Percentiles rank a stretch among this genome's conserved stretches.
These are phyloP conservation scores for Agrotis segetum DNA, from an alignment of 2,888 invertebrate species.

Conservation along the genomic window DNA sequence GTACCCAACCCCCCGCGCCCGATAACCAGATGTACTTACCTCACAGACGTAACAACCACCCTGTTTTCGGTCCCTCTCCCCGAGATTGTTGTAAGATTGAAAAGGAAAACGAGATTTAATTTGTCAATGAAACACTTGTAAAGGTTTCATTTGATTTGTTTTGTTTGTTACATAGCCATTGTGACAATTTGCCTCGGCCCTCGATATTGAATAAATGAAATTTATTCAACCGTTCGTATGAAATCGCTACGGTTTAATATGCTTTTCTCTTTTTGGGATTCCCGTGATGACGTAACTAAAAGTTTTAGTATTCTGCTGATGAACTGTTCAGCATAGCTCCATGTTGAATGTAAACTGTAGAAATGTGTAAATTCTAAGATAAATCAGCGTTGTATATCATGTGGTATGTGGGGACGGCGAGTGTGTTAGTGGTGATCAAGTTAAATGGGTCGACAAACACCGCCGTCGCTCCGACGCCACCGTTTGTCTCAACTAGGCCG, in stretches of 20 bases:
- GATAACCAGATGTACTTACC: slow-evolving; percentile 70
- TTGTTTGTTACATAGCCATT: slow-evolving; percentile 59
- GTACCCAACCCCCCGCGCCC: slow-evolving; percentile 68
- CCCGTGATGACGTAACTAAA: slow-evolving; percentile 31
- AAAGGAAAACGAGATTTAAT: slow-evolving; percentile 71
- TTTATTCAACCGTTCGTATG: slow-evolving; percentile 55
- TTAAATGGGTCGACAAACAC: slow-evolving; percentile 83
- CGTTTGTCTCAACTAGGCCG: slow-evolving; percentile 86
- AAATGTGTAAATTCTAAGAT: slow-evolving; percentile 40
- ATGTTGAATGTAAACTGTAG: slow-evolving; percentile 31
- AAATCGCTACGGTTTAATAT: slow-evolving; percentile 54
- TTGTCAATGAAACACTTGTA: slow-evolving; percentile 69
- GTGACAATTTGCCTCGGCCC: slow-evolving; percentile 61
- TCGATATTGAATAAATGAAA: slow-evolving; percentile 54
- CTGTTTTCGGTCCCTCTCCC: slow-evolving; percentile 67
- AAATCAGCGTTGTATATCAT: slow-evolving; percentile 42
- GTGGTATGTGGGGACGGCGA: slow-evolving; percentile 48
- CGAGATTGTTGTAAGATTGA: slow-evolving; percentile 68
- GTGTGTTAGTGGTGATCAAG: slow-evolving; percentile 74
- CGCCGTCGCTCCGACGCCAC: slow-evolving; percentile 79
- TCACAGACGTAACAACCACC: slow-evolving; percentile 72
- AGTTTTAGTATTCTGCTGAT: slow-evolving; percentile 34
- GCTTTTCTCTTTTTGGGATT: slow-evolving; percentile 31
- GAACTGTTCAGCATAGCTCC: slow-evolving; percentile 15
- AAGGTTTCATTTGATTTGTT: slow-evolving; percentile 67